phyloP scores from a whole-genome alignment of 1,140 invertebrate genomes.

The Polyergus mexicanus region DNA sequence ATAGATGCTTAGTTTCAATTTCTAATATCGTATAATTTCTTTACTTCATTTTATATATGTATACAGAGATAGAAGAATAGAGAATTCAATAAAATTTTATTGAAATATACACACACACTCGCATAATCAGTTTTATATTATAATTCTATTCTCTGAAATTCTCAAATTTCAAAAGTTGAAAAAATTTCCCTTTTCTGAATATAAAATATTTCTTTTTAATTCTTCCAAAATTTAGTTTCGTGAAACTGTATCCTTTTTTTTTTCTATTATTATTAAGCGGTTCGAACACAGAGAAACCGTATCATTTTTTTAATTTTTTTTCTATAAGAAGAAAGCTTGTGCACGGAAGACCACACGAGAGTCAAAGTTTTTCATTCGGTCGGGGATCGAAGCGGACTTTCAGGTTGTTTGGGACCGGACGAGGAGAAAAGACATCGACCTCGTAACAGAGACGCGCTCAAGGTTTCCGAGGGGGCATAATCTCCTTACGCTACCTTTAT shows the following conservation, averaged over 20 bases:
- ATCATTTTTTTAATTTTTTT: slow-evolving; percentile 24
- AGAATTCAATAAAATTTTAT: background rate
- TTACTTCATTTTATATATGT: background rate
- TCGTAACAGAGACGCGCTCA: slow-evolving; percentile 41
- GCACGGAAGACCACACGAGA: slow-evolving; percentile 59
- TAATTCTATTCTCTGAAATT: background rate
- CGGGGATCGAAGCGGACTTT: slow-evolving; percentile 57
- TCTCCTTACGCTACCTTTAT: slow-evolving; percentile 74
- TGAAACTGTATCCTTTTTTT: background rate
- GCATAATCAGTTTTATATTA: background rate
- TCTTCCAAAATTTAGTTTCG: background rate
- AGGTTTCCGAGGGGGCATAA: slow-evolving; percentile 60
- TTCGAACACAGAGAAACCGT: slow-evolving; percentile 10
- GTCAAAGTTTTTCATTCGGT: slow-evolving; percentile 57
- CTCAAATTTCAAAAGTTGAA: background rate
- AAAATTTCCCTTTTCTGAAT: too few relatives aligned
- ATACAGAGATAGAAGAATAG: background rate
- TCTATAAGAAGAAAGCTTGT: background rate
- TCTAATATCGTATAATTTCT: slow-evolving; percentile 16
- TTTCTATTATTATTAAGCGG: background rate
- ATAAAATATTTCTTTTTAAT: background rate
- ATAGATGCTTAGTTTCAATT: background rate
- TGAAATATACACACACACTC: background rate
- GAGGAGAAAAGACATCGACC: slow-evolving; percentile 59
- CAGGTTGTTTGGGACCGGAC: slow-evolving; percentile 58